Conservation (phyloP, 1,140 invertebrate species). For the Helicoverpa zea region DNA sequence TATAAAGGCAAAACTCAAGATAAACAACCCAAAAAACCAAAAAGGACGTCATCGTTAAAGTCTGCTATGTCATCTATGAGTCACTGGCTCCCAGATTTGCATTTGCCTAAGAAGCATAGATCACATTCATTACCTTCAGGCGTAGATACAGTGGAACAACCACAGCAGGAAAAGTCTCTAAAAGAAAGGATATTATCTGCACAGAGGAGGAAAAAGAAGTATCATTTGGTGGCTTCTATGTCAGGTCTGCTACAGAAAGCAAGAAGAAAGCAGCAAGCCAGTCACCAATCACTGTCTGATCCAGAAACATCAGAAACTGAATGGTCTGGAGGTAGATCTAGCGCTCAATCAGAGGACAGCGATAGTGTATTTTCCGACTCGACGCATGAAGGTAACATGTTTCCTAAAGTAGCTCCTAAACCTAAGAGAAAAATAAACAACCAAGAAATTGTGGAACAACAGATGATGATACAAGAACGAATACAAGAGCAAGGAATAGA, state of each 20-base stretch:
- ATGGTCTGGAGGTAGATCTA: constrained; percentile 90
- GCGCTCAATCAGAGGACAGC: constrained; percentile 90
- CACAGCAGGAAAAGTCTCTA: constrained; percentile 82
- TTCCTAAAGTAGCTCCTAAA: constrained; percentile 88
- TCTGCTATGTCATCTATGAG: constrained; percentile 93
- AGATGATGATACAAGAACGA: constrained; percentile 81
- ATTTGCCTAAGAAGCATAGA: constrained; percentile 91
- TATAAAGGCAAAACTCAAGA: constrained; percentile 88
- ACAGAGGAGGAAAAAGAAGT: constrained; percentile 91
- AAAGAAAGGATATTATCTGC: constrained; percentile 82
- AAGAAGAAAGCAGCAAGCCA: constrained; percentile 88
- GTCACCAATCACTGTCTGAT: constrained; percentile 90
- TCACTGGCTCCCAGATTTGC: constrained; percentile 93
- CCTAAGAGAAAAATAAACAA: constrained; percentile 86
- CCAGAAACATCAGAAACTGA: constrained; percentile 93
- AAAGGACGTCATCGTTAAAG: constrained; percentile 91
- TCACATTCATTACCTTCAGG: constrained; percentile 93
- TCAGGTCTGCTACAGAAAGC: constrained; percentile 93
- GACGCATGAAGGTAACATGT: constrained; percentile 88
- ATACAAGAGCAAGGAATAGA: constrained; percentile 82
- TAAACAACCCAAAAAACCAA: constrained; percentile 89
- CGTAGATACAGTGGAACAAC: constrained; percentile 87
- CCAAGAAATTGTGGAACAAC: constrained; percentile 84
- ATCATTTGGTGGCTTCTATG: constrained; percentile 92
- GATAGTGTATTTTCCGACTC: constrained; percentile 90